These are phyloP conservation scores for Goniozus legneri DNA, from an alignment of 1,140 invertebrate genomes.

Conservation along the genomic window DNA sequence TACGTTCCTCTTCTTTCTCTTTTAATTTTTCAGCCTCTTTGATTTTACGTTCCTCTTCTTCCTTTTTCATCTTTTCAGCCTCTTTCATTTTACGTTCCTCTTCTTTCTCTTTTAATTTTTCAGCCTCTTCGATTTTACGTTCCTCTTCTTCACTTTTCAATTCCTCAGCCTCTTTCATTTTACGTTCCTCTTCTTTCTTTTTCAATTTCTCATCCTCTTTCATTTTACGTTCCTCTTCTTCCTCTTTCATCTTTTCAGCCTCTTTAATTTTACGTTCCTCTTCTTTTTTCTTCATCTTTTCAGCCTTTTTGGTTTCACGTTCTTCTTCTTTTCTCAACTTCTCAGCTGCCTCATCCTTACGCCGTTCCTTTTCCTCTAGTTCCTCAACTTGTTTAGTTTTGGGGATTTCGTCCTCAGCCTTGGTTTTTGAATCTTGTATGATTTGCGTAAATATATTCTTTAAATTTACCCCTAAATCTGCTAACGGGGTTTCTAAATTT, in stretches of 20 bases:
- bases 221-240: neutral
- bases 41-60: conserved; percentile 17
- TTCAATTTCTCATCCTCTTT: conserved; percentile 4
- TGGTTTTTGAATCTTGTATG: conserved; percentile 7
- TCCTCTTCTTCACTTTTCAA: conserved; percentile 5
- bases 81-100: conserved; percentile 5
- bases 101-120: conserved; percentile 6
- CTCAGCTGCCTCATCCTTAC: conserved; percentile 16
- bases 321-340: conserved; percentile 12
- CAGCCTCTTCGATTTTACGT: conserved; percentile 7
- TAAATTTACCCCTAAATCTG: neutral
- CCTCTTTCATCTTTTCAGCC: neutral
- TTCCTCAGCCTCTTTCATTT: conserved; percentile 1
- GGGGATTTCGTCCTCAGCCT: conserved; percentile 7
- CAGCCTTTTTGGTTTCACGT: too few species aligned
- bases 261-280: conserved; percentile 13
- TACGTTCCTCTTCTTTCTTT: neutral
- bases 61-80: conserved; percentile 14
- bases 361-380: conserved; percentile 6
- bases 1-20: conserved; percentile 12
- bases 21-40: conserved; percentile 16
- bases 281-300: conserved; percentile 6
- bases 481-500: conserved; percentile 19
- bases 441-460: conserved; percentile 3
- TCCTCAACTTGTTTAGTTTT: conserved; percentile 5